A percentile compares a stretch with the other conserved stretches of the same genome.
These are phyloP conservation scores for Drosophila seguyi DNA, from an alignment of 1,140 invertebrate genomes.

Conservation along the genomic window DNA sequence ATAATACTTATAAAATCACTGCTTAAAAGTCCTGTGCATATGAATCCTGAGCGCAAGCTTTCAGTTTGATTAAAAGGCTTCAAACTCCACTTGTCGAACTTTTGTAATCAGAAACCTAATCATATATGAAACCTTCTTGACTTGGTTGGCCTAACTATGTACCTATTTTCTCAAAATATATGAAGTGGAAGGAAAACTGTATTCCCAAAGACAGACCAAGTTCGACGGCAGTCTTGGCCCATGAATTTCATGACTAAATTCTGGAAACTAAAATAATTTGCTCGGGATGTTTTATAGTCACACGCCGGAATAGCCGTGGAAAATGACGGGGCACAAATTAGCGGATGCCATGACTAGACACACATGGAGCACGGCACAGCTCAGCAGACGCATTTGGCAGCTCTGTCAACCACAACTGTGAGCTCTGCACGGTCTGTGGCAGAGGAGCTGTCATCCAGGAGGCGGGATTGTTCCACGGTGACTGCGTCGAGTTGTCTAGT, in stretches of 20 bases:
- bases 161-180: not conserved
- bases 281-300: not conserved
- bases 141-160: not conserved
- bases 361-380: slow-evolving; percentile 4
- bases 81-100: not conserved
- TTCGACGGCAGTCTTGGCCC: not conserved
- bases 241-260: not conserved
- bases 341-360: slow-evolving; percentile 40
- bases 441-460: slow-evolving; percentile 31
- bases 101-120: slow-evolving; percentile 6
- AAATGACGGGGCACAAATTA: slow-evolving; percentile 32
- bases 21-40: not conserved
- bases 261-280: slow-evolving; percentile 14
- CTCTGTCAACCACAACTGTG: slow-evolving; percentile 18
- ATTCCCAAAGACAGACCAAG: not conserved
- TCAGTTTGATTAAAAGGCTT: not conserved
- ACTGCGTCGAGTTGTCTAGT: slow-evolving; percentile 25
- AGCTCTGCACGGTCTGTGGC: slow-evolving; percentile 27
- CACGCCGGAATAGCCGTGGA: not conserved
- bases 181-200: slow-evolving; percentile 5
- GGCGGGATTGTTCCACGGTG: slow-evolving; percentile 21
- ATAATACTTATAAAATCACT: not conserved
- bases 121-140: not conserved
- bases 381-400: slow-evolving; percentile 31
- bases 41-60: not conserved